Base-by-base conservation (phyloP, 2,113 vertebrate species). In the Semicossyphus pulcher region DNA sequence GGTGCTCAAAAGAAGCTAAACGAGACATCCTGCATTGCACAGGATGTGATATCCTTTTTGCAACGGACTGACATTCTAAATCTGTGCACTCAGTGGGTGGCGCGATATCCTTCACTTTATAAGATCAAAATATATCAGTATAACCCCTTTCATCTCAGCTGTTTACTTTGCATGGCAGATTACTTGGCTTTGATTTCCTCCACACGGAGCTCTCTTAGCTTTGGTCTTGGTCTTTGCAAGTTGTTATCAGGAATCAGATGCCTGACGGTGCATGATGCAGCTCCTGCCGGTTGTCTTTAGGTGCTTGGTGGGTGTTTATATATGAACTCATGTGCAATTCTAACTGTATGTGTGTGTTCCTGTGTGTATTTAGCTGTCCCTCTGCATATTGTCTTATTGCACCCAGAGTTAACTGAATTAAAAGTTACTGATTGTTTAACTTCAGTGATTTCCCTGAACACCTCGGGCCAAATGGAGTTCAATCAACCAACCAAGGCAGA, bases 121-220 rank as follows among this genome's bases (percentile, higher is more conserved):
- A 29, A 57, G 56, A 73, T 84, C 71, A 70, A 34, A 76, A 44
- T n/a, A 23, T 16, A 59, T 69, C 47, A 75, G 49, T 25, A 29
- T n/a, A 72, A 47, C 57, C 74, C 7, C 25, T 60, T 68, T 72
- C 52, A 76, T 59, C 53, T 64, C 41, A 37, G 77, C 56, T 62
- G 59, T 74, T 63, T 18, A n/a, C 66, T 34, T 29, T 58, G 49
- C 51, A 47, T 57, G 63, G 58, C 49, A 61, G 51, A 79, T 82
- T 77, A 67, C 51, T 21, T 39, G 52, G 15, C 83, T 88, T 76
- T 85, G 80, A 85, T 78, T 85, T 65, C 59, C 51, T 32, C 12
- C 25, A 18, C 14, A 3, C 44, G 53, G 29, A 12, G 7, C 45
- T 69, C 57, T 58, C 44, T 36, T 25, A 10, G 36, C 57, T 54